Base-by-base conservation (phyloP, 1,140 invertebrate species). In the Samia ricini region DNA sequence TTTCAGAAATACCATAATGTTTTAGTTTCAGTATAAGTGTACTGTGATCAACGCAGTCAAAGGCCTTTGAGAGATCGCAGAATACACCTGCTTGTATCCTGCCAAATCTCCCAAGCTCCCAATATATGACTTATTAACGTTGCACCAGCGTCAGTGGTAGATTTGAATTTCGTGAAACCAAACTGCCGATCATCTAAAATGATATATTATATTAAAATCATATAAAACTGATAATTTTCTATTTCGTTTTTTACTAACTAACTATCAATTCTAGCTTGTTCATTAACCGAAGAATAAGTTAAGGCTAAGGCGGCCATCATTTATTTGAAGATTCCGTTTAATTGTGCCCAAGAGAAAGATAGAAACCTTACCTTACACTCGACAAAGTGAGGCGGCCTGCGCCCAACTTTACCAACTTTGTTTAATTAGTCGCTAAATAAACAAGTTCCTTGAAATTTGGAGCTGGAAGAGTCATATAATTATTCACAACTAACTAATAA, bases 341-440 rank as follows among this genome's bases (percentile, higher is more conserved):
- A 61, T 64, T 64, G 57, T 64, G 42, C 61, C 66, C 51, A 29
- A 50, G 66, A 63, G 64, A 69, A 52, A 60, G 64, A 66, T 62
- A 59, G 65, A 48, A 67, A 56, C 69, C 63, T 64, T 61, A 71
- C 60, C 65, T 51, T 58, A 33, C 36, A 21, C 42, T 60, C 58
- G 57, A 33, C 60, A 26, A 57, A 66, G 61, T 66, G 61, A 67
- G 55, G 48, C 49, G 60, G 49, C 62, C 65, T 62, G 56, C 68
- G 55, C 57, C 59, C 54, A 63, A 70, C 60, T 73, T 70, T 42
- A 26, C 65, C 61, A 77, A 77, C 69, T 77, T 66, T 64, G 63
- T 63, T 69, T 77, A 77, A 77, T 77, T 77, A 77, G 74, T 74
- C 74, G 72, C 68, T 61, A 72, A 74, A 72, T 69, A 77, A 77